phyloP scores from a whole-genome alignment of 2,888 invertebrate genomes.

The Julus scanicus region DNA sequence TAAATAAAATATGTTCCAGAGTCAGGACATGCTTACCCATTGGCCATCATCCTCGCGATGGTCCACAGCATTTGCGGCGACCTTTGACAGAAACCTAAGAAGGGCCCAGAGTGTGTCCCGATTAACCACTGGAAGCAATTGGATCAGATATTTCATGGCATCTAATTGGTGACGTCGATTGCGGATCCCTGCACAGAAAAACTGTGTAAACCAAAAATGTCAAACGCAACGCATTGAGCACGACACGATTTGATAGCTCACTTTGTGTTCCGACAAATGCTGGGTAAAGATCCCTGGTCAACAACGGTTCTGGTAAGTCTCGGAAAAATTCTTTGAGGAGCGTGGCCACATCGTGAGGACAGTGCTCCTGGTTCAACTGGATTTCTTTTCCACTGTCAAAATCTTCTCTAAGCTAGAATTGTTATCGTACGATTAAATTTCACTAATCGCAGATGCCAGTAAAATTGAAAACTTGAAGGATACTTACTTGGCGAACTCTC shows the following conservation, averaged over 20 bases:
- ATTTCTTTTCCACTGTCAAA: conserved; percentile 81
- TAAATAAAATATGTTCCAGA: too few relatives aligned
- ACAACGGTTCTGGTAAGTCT: conserved; percentile 90
- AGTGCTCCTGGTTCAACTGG: conserved; percentile 81
- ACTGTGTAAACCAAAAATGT: conserved; percentile 1
- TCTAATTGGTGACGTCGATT: conserved; percentile 85
- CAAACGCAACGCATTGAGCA: not conserved
- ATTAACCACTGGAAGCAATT: conserved; percentile 86
- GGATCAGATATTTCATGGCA: conserved; percentile 84
- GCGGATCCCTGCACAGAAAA: conserved; percentile 75
- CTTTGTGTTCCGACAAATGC: conserved; percentile 93
- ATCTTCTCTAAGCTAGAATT: conserved; percentile 81
- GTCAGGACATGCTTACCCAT: conserved; percentile 64
- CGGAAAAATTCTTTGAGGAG: conserved; percentile 92
- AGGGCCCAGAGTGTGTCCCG: conserved; percentile 88
- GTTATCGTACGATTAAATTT: not conserved
- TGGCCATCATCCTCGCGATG: conserved; percentile 69
- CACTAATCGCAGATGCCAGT: not conserved
- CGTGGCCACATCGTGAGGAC: conserved; percentile 93
- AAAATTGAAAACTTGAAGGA: not conserved
- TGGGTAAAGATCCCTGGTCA: conserved; percentile 87
- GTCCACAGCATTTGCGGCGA: conserved; percentile 79
- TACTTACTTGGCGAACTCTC: conserved; percentile 85
- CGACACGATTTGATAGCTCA: conserved; percentile 68
- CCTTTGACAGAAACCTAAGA: conserved; percentile 81